Conservation (phyloP, 1,140 invertebrate genomes). For the Formica exsecta region DNA sequence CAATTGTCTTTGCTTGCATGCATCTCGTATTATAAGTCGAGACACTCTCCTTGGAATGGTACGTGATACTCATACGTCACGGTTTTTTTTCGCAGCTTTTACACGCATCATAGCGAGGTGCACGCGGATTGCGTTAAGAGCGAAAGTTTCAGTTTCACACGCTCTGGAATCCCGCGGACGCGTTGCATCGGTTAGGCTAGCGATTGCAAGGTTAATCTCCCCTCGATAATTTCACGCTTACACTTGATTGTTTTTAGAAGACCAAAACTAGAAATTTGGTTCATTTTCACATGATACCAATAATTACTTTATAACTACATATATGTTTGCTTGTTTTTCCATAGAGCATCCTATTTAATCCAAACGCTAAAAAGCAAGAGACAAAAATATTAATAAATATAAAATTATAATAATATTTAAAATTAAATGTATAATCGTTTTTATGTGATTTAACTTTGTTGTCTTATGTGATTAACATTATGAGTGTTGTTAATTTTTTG, state of each 20-base stretch:
- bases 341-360: background rate
- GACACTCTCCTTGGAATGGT: constrained; percentile 42
- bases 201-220: background rate
- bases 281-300: background rate
- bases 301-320: background rate
- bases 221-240: background rate
- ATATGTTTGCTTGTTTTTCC: background rate
- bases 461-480: too few species aligned
- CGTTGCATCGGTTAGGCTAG: constrained; percentile 5
- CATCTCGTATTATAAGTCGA: constrained; percentile 41
- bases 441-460: background rate
- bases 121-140: constrained; percentile 20
- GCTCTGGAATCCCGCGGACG: constrained; percentile 34
- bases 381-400: background rate
- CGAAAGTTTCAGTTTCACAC: constrained; percentile 61
- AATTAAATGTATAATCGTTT: background rate
- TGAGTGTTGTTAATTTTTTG: background rate
- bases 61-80: constrained; percentile 21
- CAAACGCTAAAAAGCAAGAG: background rate
- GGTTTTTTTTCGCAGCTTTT: constrained; percentile 25
- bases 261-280: background rate
- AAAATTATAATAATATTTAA: background rate
- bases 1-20: constrained; percentile 37
- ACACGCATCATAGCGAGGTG: background rate
- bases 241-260: background rate